These are phyloP conservation scores for Orussus abietinus DNA, from an alignment of 1,140 invertebrate genomes.

Conservation along the genomic window DNA sequence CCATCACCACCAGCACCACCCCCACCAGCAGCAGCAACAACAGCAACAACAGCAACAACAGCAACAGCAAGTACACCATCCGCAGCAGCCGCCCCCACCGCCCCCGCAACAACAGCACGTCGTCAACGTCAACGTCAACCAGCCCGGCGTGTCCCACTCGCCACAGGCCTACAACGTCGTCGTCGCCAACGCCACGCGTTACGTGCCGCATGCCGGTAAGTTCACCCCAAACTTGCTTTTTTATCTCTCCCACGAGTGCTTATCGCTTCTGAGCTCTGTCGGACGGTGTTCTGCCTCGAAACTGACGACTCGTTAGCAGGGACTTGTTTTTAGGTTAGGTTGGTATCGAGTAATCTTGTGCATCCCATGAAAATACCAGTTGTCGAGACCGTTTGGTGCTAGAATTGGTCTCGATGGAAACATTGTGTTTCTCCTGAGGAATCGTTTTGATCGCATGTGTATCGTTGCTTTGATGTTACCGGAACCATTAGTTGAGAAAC, in stretches of 20 bases:
- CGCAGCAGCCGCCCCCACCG: constrained; percentile 24
- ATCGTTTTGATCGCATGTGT: too few relatives aligned
- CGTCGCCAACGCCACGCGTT: constrained; percentile 27
- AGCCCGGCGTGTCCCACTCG: constrained; percentile 27
- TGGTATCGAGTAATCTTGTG: too few relatives aligned
- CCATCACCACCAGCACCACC: constrained; percentile 29
- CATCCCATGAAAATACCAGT: too few relatives aligned
- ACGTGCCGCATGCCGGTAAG: constrained; percentile 36
- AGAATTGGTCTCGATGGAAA: too few relatives aligned
- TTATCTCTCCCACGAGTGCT: background rate
- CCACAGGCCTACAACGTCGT: constrained; percentile 35
- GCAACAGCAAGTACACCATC: constrained; percentile 22
- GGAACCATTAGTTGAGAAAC: too few relatives aligned
- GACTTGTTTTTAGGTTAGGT: too few relatives aligned
- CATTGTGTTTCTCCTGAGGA: too few relatives aligned
- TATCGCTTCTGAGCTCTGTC: background rate
- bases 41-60: constrained; percentile 18
- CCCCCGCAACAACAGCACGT: constrained; percentile 21
- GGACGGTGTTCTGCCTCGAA: too few relatives aligned
- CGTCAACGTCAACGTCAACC: constrained; percentile 31
- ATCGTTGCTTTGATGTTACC: too few relatives aligned
- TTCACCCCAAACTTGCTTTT: constrained; percentile 8
- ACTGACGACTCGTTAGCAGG: too few relatives aligned
- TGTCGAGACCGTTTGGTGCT: too few relatives aligned
- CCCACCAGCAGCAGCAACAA: constrained; percentile 23